These are phyloP conservation scores for Agonopterix arenella DNA, from an alignment of 2,888 invertebrate species.

Conservation along the genomic window DNA sequence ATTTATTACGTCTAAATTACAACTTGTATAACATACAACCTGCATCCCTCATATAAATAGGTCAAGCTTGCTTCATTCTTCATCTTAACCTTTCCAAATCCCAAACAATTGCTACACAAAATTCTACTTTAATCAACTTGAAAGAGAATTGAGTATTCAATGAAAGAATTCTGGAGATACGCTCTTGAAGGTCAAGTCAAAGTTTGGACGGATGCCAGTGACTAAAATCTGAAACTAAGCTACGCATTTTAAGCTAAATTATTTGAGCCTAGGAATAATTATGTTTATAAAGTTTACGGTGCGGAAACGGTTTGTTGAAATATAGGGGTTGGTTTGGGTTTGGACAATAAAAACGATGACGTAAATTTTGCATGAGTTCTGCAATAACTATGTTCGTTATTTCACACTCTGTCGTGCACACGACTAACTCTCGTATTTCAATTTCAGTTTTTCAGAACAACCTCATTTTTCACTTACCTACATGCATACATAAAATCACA, in stretches of 20 bases:
- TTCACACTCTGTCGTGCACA: too few relatives aligned
- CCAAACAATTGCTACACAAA: background rate
- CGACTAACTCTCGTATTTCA: too few relatives aligned
- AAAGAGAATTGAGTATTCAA: background rate
- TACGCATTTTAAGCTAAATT: slow-evolving; percentile 20
- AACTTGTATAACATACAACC: background rate
- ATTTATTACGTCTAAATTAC: too few relatives aligned
- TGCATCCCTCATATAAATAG: slow-evolving; percentile 8
- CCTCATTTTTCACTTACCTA: too few relatives aligned
- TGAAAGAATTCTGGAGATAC: background rate
- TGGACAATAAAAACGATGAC: too few relatives aligned
- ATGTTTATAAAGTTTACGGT: slow-evolving; percentile 11
- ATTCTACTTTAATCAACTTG: background rate
- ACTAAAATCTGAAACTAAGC: slow-evolving; percentile 23
- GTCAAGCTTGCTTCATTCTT: slow-evolving; percentile 5
- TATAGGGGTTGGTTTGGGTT: slow-evolving; percentile 1
- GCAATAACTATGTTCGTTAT: too few relatives aligned
- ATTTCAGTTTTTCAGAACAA: too few relatives aligned
- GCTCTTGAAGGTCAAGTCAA: background rate
- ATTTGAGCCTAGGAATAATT: slow-evolving; percentile 18
- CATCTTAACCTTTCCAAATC: background rate
- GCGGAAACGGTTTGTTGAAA: slow-evolving; percentile 11
- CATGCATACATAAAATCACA: too few relatives aligned
- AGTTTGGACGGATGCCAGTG: slow-evolving; percentile 20
- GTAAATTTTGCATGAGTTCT: too few relatives aligned